phyloP scores from a whole-genome alignment of 2,113 vertebrate genomes.

The Synchiropus splendidus region DNA sequence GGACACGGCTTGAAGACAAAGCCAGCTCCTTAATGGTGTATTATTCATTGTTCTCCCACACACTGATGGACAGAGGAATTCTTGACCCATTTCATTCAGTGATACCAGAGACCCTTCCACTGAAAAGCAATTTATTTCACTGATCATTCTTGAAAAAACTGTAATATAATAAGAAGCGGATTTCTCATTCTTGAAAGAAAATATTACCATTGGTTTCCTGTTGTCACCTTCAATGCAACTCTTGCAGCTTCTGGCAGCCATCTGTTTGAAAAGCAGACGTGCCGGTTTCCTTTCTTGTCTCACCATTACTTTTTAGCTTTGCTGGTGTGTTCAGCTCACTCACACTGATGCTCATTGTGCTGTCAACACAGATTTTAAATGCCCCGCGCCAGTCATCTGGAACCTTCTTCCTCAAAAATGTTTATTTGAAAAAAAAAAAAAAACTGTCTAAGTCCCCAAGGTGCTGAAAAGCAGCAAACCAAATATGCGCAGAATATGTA shows the following conservation, averaged over 20 bases:
- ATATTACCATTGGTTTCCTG: no score
- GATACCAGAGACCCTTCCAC: no score
- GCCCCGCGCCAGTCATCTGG: slow-evolving; percentile 33
- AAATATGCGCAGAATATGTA: slow-evolving; percentile 31
- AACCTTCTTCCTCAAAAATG: slow-evolving; percentile 23
- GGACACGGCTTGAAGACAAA: no score
- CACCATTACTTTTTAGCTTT: slow-evolving; percentile 19
- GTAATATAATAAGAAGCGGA: no score
- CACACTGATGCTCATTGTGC: slow-evolving; percentile 30
- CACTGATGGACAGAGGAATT: no score
- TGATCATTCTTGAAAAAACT: no score
- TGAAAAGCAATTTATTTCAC: no score
- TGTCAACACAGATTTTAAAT: slow-evolving; percentile 30
- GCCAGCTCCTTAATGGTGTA: no score
- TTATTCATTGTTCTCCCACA: no score
- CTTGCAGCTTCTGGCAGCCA: slow-evolving; percentile 9
- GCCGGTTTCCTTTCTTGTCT: slow-evolving; percentile 16
- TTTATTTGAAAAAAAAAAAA: slow-evolving; percentile 31
- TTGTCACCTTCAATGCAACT: no score
- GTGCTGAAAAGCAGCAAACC: slow-evolving; percentile 34
- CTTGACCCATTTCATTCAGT: no score
- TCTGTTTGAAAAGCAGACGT: slow-evolving; percentile 20
- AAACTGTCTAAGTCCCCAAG: slow-evolving; percentile 38
- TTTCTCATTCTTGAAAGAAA: no score
- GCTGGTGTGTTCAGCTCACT: slow-evolving; percentile 40